Evolutionary conservation across 2,888 invertebrate genomes (phyloP), one percentile per base, ranked within the genome.

Genomic region (Drosophila neonasuta): DNA sequence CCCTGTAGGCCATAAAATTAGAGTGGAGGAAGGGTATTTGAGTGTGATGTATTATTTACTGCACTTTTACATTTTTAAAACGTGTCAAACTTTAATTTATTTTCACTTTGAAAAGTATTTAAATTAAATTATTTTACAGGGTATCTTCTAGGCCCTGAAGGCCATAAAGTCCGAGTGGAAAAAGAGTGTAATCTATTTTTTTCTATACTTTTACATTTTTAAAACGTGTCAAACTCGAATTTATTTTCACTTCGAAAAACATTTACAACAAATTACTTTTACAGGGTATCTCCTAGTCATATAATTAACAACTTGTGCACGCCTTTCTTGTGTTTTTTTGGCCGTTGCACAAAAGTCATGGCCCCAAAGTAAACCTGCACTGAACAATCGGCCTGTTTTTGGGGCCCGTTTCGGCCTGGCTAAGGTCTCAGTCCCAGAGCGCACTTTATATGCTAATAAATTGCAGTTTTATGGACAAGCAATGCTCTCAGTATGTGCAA

Each of bases 361-460:
- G 64, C 39, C 46, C 41, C 58, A 63, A 56, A 48, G 51, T 11
- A 68, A 77, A 77, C 83, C 77, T 63, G 69, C 73, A 68, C 30
- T 45, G 55, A 45, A 56, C 54, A 44, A 32, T 54, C n/a, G 11
- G 54, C 44, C 54, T 45, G 44, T 45, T 36, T 45, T 46, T 61
- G 63, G 63, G 58, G 49, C 67, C 59, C 61, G 56, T 73, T 64
- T 29, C 49, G 61, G 67, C 59, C 63, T 34, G 60, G 44, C 46
- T 54, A 71, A 50, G 51, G 61, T 71, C 56, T 29, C 68, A 45
- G 62, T 71, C 56, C 32, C 68, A 45, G 62, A 50, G 67, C 74
- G 45, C 70, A 71, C 73, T 83, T 83, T 80, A 74, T 78, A 84
- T 80, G 83, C 87, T 87, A 87, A 87, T 83, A 87, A 86, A 83